Evolutionary conservation across 2,797 vertebrate genomes (phyloP).

Genomic region (Sylvia borin): DNA sequence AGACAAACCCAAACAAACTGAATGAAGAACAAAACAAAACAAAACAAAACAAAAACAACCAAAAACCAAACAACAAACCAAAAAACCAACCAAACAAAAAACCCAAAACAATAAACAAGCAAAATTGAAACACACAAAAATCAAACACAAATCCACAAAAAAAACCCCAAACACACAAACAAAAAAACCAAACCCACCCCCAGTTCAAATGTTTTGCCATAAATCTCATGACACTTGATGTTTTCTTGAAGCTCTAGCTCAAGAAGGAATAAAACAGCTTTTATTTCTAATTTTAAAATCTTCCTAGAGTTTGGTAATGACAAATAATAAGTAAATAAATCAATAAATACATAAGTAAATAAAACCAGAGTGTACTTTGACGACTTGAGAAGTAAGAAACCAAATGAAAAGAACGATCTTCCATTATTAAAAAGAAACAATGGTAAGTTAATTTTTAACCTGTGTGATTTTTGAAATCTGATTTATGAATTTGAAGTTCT

Average conservation of each 20-base stretch:
- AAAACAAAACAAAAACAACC: neutral
- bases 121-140: neutral
- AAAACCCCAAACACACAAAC: neutral
- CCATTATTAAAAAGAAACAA: neutral
- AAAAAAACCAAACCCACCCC: accelerated
- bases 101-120: neutral
- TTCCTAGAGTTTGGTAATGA: neutral
- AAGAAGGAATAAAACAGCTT: neutral
- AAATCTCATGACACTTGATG: neutral
- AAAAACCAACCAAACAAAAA: neutral
- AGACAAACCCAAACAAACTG: neutral
- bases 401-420: neutral
- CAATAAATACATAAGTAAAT: neutral
- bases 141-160: neutral
- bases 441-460: neutral
- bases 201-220: neutral
- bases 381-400: neutral
- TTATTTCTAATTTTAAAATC: neutral
- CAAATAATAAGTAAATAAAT: neutral
- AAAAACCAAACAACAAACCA: too few relatives aligned
- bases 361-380: neutral
- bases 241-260: neutral
- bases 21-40: neutral
- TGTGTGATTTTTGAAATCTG: neutral
- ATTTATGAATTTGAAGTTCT: neutral